These are phyloP conservation scores for Chelonus insularis DNA, from an alignment of 1,140 invertebrate genomes.

Conservation along the genomic window DNA sequence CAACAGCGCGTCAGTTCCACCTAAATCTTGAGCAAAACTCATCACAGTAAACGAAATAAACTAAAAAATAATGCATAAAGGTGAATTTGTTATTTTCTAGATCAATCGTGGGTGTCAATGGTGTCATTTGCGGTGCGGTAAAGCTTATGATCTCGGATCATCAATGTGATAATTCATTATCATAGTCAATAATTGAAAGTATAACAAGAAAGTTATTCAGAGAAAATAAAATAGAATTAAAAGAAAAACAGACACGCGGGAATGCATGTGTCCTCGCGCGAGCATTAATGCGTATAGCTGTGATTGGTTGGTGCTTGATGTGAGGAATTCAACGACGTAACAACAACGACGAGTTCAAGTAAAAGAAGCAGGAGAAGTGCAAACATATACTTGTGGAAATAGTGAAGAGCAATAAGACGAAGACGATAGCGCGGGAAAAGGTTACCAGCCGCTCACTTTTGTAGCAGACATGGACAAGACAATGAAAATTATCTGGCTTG, in stretches of 20 bases:
- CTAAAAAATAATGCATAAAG: conserved; percentile 2
- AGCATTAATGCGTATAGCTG: not conserved
- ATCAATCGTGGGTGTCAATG: conserved; percentile 12
- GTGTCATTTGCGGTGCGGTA: no score
- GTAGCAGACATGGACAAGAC: not conserved
- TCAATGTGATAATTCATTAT: no score
- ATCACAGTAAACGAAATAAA: not conserved
- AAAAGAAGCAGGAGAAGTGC: not conserved
- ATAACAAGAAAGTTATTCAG: not conserved
- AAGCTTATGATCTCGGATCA: no score
- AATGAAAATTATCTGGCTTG: conserved; percentile 2
- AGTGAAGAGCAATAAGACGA: conserved; percentile 7
- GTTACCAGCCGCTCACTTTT: not conserved
- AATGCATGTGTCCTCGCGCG: conserved; percentile 1
- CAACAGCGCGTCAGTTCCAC: no score
- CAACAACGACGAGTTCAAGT: not conserved
- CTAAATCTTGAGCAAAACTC: no score
- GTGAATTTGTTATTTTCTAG: no score
- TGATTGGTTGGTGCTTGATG: conserved; percentile 9
- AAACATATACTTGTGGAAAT: not conserved
- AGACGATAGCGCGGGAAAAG: conserved; percentile 1
- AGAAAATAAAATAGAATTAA: no score
- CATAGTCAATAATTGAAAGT: not conserved
- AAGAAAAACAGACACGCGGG: not conserved
- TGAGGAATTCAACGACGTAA: conserved; percentile 18